Evolutionary conservation across 2,797 vertebrate species (phyloP).

Genomic region (Cyclura pinguis): DNA sequence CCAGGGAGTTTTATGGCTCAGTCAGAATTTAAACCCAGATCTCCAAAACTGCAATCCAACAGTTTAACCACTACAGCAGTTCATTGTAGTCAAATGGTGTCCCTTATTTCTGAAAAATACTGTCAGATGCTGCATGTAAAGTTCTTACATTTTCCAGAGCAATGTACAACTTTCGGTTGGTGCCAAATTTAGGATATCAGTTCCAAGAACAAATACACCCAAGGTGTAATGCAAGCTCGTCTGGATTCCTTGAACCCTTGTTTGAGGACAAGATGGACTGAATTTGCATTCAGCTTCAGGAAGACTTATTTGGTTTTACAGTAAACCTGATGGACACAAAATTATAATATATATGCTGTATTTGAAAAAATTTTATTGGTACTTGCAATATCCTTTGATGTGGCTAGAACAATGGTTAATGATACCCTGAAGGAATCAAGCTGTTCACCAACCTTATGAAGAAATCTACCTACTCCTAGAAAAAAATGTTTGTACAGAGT

Average conservation of each 20-base stretch:
- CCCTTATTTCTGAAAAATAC: background rate
- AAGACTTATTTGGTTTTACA: background rate
- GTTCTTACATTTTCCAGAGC: background rate
- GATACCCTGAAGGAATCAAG: background rate
- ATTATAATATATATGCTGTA: background rate
- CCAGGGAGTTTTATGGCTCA: too few species aligned
- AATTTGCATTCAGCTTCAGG: constrained; percentile 3
- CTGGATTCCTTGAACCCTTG: background rate
- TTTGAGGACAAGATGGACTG: background rate
- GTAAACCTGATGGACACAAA: background rate
- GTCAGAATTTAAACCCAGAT: background rate
- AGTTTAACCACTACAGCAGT: background rate
- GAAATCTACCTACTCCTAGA: constrained; percentile 20
- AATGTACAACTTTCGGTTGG: background rate
- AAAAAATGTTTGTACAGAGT: background rate
- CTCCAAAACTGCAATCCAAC: too few species aligned
- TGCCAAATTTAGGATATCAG: background rate
- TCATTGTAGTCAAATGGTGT: background rate
- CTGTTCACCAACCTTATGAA: background rate
- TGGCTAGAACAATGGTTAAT: background rate
- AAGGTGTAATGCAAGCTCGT: background rate
- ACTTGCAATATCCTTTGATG: background rate
- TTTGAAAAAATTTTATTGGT: constrained; percentile 13
- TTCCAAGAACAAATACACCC: constrained; percentile 3
- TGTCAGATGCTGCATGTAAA: background rate